Conservation (phyloP, 2,797 vertebrate species). For the Lerista edwardsae region DNA sequence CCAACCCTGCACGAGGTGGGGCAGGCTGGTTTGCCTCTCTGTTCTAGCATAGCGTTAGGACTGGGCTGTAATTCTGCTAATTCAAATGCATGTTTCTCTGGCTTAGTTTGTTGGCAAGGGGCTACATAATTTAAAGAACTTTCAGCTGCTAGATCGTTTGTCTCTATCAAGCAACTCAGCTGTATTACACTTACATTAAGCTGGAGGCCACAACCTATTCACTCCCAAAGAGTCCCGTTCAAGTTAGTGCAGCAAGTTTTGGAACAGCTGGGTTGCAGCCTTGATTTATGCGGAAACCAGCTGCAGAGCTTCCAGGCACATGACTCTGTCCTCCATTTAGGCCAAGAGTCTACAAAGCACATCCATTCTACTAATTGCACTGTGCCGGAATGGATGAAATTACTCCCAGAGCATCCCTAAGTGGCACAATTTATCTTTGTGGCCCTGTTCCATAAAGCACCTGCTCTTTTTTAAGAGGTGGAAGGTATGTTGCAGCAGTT, state of each 20-base stretch:
- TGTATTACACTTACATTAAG: not conserved
- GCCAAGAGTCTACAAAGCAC: not conserved
- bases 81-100: not conserved
- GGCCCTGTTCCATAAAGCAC: not conserved
- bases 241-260: not conserved
- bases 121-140: not conserved
- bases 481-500: not conserved
- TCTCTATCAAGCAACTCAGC: not conserved
- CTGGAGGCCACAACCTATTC: not conserved
- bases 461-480: not conserved
- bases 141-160: not conserved
- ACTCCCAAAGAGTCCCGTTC: not conserved
- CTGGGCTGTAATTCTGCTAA: too few species aligned
- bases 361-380: not conserved
- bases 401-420: fast-evolving
- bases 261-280: not conserved
- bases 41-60: too few species aligned
- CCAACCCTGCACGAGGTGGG: too few species aligned
- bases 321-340: not conserved
- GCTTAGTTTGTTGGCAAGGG: not conserved
- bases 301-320: not conserved
- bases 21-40: too few species aligned
- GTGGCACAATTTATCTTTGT: not conserved
- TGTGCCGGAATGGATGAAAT: not conserved
- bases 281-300: not conserved